These are phyloP conservation scores for Charadrius vociferus DNA, from an alignment of 2,113 vertebrate species.

Conservation along the genomic window DNA sequence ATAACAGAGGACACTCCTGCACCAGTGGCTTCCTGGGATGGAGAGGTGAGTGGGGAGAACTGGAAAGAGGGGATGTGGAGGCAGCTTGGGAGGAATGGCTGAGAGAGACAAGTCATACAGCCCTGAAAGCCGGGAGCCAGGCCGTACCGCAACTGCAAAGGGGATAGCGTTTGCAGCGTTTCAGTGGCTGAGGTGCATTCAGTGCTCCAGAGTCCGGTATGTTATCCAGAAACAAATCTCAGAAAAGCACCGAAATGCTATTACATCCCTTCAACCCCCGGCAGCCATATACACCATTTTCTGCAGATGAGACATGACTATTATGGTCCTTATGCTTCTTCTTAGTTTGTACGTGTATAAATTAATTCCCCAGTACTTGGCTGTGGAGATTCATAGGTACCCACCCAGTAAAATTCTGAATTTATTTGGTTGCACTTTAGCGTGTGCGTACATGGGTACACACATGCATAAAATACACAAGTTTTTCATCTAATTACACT, in stretches of 20 bases:
- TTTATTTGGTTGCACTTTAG: not conserved
- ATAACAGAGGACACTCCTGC: not conserved
- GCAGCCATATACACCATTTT: not conserved
- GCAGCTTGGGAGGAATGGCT: not conserved
- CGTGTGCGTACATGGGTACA: not conserved
- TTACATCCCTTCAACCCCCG: not conserved
- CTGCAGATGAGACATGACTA: not conserved
- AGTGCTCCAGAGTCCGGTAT: not conserved
- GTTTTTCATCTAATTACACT: not conserved
- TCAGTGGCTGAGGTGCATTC: not conserved
- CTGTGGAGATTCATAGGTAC: not conserved
- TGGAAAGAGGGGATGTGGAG: not conserved
- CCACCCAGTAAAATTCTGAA: not conserved
- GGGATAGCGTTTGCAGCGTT: rapidly evolving
- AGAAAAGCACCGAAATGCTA: not conserved
- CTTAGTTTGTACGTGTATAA: not conserved
- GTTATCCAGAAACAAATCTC: not conserved
- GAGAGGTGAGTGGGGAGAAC: no score
- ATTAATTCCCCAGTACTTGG: not conserved
- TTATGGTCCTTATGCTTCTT: not conserved
- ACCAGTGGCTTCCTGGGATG: not conserved
- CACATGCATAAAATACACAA: not conserved
- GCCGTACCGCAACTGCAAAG: rapidly evolving
- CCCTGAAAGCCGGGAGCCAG: not conserved
- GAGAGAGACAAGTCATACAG: not conserved